Conservation (phyloP, 1,140 invertebrate species). For the Stegodyphus mimosarum region DNA sequence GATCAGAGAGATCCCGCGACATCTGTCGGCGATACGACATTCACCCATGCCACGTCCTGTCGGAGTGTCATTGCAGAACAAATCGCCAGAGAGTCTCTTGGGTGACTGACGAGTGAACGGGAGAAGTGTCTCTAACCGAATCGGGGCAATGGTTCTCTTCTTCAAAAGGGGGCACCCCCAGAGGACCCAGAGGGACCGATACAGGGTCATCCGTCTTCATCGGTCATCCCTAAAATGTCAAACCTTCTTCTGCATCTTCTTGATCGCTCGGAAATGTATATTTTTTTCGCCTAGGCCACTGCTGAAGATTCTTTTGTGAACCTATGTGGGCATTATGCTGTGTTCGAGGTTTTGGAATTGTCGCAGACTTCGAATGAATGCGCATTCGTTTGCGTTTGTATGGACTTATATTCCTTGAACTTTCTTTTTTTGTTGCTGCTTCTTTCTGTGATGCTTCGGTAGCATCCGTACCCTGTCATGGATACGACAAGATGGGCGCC, state of each 20-base stretch:
- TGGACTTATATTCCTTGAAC: not conserved
- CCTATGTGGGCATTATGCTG: constrained; percentile 18
- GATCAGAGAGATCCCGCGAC: not conserved
- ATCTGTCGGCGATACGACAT: constrained; percentile 45
- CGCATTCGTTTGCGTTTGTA: constrained; percentile 56
- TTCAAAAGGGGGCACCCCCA: constrained; percentile 6
- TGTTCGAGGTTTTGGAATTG: not conserved
- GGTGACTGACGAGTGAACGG: constrained; percentile 23
- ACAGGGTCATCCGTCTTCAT: constrained; percentile 56
- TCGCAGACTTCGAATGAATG: constrained; percentile 21
- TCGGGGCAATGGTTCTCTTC: not conserved
- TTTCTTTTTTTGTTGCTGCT: not conserved
- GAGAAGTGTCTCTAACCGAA: constrained; percentile 2
- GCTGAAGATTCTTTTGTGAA: constrained; percentile 4
- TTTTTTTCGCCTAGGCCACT: not conserved
- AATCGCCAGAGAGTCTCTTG: constrained; percentile 26
- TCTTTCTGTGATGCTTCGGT: constrained; percentile 20
- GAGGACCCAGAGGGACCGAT: constrained; percentile 14
- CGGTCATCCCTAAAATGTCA: constrained; percentile 60
- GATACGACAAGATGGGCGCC: constrained; percentile 17
- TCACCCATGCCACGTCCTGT: constrained; percentile 5
- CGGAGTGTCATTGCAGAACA: constrained; percentile 49
- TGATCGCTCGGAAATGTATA: constrained; percentile 42
- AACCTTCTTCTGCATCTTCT: constrained; percentile 54
- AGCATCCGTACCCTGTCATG: constrained; percentile 3